phyloP scores from a whole-genome alignment of 2,797 vertebrate genomes.

The Sebastiscus tertius region DNA sequence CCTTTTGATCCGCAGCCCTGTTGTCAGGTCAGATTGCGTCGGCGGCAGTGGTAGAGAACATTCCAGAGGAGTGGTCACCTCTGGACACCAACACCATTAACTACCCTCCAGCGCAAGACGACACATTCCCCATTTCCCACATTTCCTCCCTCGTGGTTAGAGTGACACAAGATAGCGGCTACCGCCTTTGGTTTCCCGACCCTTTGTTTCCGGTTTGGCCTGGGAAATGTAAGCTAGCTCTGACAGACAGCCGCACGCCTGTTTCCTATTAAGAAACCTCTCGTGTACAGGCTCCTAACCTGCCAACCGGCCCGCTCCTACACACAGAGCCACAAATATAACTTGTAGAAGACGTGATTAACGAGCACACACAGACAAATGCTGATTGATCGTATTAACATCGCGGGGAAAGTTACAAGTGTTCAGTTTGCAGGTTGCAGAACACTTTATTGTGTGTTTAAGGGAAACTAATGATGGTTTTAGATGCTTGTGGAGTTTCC shows the following conservation, averaged over 20 bases:
- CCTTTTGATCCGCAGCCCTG: slow-evolving; percentile 70
- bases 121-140: slow-evolving; percentile 75
- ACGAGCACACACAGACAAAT: slow-evolving; percentile 21
- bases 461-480: slow-evolving; percentile 28
- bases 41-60: slow-evolving; percentile 49
- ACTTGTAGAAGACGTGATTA: slow-evolving; percentile 18
- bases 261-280: slow-evolving; percentile 73
- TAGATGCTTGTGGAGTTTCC: slow-evolving; percentile 6
- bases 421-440: slow-evolving; percentile 9
- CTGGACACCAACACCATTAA: slow-evolving; percentile 74
- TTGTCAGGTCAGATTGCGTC: slow-evolving; percentile 65
- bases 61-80: slow-evolving; percentile 69
- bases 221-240: slow-evolving; percentile 83
- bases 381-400: slow-evolving; percentile 25
- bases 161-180: slow-evolving; percentile 77
- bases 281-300: slow-evolving; percentile 36
- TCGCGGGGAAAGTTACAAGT: background rate
- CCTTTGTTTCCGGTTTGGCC: slow-evolving; percentile 79
- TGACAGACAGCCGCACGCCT: slow-evolving; percentile 73
- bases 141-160: slow-evolving; percentile 73
- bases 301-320: slow-evolving; percentile 36
- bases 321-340: slow-evolving; percentile 25
- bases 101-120: slow-evolving; percentile 62
- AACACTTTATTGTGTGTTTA: slow-evolving; percentile 19
- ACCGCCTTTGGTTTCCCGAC: slow-evolving; percentile 71